Base-by-base conservation (phyloP, 2,797 vertebrate species). In the Buceros bicornis region DNA sequence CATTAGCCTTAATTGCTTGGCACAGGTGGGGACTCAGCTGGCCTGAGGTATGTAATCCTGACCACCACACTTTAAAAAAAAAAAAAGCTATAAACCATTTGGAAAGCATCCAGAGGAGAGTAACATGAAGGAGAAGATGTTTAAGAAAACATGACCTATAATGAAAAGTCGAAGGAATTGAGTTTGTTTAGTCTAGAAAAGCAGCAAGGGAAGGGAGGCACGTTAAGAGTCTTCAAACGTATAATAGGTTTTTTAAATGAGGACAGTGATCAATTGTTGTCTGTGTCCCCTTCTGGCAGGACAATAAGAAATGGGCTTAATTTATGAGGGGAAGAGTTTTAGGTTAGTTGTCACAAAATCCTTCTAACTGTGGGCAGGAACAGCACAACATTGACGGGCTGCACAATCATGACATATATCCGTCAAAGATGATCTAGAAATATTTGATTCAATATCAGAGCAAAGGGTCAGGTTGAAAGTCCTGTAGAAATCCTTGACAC, bases 111-210 rank as follows among this genome's bases (percentile, higher is more conserved):
- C 95, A 96, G 86, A 90, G 35, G 70, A 90, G 73, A 90, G 60
- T 64, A 90, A 96, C 86, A 80, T 0, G 65, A 90, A 95, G 66
- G 70, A 90, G 88, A 96, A 91, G 78, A 92, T 53, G 89, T 96
- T 96, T 96, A 96, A 95, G 87, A 92, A 97, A 96, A 95, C 90
- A 94, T 94, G 92, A 93, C 89, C 93, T 94, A 64, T 80, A 96
- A 95, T 73, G 83, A 94, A 95, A 96, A 96, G 89, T 91, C 89
- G 71, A 87, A 89, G 83, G 89, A 93, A 87, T 57, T 77, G 90
- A 86, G n/a, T 93, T 96, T 96, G 96, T 96, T 96, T 97, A 96
- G 95, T 96, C 96, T 94, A 95, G 83, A 90, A 87, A 92, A 79
- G 56, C n/a, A 66, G 70, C 1, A 16, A 93, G 90, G 70, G 94